These are phyloP conservation scores for Ellobium chinense DNA, from an alignment of 2,888 invertebrate genomes.

Conservation along the genomic window DNA sequence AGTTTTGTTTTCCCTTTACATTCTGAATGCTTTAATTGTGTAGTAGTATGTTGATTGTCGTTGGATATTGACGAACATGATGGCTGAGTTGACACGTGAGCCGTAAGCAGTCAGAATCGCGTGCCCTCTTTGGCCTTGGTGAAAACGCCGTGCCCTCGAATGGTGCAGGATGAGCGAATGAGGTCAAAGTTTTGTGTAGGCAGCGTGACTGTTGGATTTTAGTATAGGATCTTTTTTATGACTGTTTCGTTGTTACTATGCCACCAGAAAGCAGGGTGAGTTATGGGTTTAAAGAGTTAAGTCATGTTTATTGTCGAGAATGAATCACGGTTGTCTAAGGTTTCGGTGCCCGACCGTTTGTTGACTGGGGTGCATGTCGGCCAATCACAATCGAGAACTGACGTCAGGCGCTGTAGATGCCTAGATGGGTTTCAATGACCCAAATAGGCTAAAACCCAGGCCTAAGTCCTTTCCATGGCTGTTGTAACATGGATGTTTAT, in stretches of 20 bases:
- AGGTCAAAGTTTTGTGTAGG: background rate
- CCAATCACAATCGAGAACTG: constrained; percentile 27
- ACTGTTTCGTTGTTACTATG: too few relatives aligned
- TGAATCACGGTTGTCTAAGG: too few relatives aligned
- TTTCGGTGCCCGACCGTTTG: constrained; percentile 27
- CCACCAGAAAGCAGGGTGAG: too few relatives aligned
- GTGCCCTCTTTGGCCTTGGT: constrained; percentile 43
- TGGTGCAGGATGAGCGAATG: background rate
- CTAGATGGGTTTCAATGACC: background rate
- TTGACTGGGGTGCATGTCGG: constrained; percentile 33
- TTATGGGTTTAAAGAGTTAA: too few relatives aligned
- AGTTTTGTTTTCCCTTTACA: too few relatives aligned
- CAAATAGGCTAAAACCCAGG: background rate
- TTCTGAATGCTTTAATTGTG: too few relatives aligned
- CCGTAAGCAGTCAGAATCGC: constrained; percentile 4
- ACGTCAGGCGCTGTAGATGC: background rate
- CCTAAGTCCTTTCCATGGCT: too few relatives aligned
- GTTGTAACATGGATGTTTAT: too few relatives aligned
- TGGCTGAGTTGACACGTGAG: constrained; percentile 24
- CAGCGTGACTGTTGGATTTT: too few relatives aligned
- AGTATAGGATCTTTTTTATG: too few relatives aligned
- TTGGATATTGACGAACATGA: constrained; percentile 33
- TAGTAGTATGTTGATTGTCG: too few relatives aligned
- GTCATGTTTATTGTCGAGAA: too few relatives aligned
- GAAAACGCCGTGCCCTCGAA: background rate